Evolutionary conservation across 1,140 invertebrate species (phyloP).

Genomic region (Heliconius himera): DNA sequence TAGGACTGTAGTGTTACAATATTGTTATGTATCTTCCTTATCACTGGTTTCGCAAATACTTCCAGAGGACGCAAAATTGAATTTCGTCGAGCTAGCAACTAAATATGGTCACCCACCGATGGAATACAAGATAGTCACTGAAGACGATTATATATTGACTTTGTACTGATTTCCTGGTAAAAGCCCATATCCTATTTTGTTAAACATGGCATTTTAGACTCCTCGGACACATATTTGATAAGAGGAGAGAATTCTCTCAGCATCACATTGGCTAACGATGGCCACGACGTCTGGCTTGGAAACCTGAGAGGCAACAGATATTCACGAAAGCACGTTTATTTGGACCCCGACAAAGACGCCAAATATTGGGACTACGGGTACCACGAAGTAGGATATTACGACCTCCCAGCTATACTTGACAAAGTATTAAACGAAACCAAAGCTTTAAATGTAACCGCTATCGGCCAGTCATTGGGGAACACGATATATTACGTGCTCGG

Average conservation of each 20-base stretch:
- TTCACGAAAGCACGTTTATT: constrained; percentile 81
- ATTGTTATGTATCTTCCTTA: neutral
- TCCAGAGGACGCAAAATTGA: neutral
- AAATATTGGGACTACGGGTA: constrained; percentile 83
- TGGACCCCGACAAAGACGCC: constrained; percentile 70
- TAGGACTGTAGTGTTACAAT: neutral
- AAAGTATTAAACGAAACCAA: constrained; percentile 81
- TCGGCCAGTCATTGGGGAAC: constrained; percentile 82
- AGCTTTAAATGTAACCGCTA: constrained; percentile 70
- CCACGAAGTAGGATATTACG: constrained; percentile 84
- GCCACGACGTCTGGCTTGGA: constrained; percentile 87
- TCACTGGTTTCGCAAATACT: neutral
- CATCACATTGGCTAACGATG: constrained; percentile 59
- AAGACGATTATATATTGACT: constrained; percentile 86
- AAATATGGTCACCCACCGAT: constrained; percentile 80
- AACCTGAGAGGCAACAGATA: constrained; percentile 87
- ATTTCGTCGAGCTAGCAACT: neutral
- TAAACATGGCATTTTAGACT: constrained; percentile 87
- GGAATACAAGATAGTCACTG: constrained; percentile 77
- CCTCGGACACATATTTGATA: constrained; percentile 84
- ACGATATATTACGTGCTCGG: constrained; percentile 80
- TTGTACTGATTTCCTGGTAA: constrained; percentile 83
- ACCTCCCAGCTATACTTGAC: constrained; percentile 86
- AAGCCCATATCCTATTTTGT: constrained; percentile 74
- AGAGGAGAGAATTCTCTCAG: constrained; percentile 78